Percentiles rank a stretch among this genome's conserved stretches.
Conservation (phyloP, 1,140 invertebrate species). For the Campoletis sonorensis region DNA sequence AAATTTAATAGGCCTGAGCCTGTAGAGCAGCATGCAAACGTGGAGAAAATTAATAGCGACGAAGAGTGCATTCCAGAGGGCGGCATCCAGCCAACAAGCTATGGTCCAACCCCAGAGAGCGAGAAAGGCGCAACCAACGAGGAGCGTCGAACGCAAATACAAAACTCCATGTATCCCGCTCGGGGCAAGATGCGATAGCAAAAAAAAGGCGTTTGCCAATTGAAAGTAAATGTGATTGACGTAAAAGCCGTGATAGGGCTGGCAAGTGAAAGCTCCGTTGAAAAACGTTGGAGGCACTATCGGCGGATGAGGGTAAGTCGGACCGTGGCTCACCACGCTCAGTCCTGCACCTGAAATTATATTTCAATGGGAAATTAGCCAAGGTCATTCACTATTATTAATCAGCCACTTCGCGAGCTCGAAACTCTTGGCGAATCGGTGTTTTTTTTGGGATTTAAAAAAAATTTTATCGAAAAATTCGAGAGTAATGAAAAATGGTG, state of each 20-base stretch:
- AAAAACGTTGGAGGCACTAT: slow-evolving; percentile 75
- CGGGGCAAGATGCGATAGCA: slow-evolving; percentile 88
- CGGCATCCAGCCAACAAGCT: slow-evolving; percentile 89
- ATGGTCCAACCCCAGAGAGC: slow-evolving; percentile 90
- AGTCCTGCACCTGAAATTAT: slow-evolving; percentile 65
- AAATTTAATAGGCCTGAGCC: slow-evolving; percentile 89
- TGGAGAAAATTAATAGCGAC: slow-evolving; percentile 90
- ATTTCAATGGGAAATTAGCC: background rate
- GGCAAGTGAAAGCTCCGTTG: slow-evolving; percentile 73
- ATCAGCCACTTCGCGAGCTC: too few relatives aligned
- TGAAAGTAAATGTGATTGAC: slow-evolving; percentile 88
- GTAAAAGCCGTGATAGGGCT: slow-evolving; percentile 75
- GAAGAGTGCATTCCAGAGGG: slow-evolving; percentile 91
- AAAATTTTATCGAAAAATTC: too few relatives aligned
- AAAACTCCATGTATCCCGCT: slow-evolving; percentile 87
- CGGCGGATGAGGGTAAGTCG: slow-evolving; percentile 70
- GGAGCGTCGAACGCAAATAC: slow-evolving; percentile 85
- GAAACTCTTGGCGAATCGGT: too few relatives aligned
- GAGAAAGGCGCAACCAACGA: slow-evolving; percentile 87
- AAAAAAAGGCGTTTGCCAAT: slow-evolving; percentile 88
- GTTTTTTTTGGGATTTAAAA: too few relatives aligned
- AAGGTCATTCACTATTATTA: too few relatives aligned
- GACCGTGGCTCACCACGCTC: slow-evolving; percentile 66
- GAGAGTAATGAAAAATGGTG: too few relatives aligned
- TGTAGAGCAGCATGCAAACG: slow-evolving; percentile 87